A percentile compares a stretch with the other conserved stretches of the same genome.
Conservation (phyloP, 2,113 vertebrate species). For the Nothocercus julius region DNA sequence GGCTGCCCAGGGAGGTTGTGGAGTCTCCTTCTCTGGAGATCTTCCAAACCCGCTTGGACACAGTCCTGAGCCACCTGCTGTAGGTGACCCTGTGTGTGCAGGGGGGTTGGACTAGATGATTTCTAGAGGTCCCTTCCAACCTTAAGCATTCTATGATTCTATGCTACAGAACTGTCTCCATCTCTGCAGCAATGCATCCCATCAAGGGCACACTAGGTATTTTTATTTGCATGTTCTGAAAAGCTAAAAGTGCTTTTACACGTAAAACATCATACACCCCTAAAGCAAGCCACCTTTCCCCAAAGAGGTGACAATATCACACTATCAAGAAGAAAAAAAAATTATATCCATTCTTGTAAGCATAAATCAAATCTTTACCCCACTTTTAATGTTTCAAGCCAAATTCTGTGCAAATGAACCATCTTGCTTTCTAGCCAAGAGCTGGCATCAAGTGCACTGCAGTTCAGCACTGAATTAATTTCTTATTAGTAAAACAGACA, state of each 20-base stretch:
- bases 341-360: not conserved
- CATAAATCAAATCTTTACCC: not conserved
- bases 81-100: no score
- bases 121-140: no score
- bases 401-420: not conserved
- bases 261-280: fast-evolving
- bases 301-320: not conserved
- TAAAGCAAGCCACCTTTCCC: not conserved
- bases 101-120: no score
- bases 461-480: not conserved
- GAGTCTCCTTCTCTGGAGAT: no score
- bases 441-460: not conserved
- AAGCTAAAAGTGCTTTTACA: not conserved
- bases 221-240: not conserved
- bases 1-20: no score
- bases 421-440: not conserved
- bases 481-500: not conserved
- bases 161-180: not conserved
- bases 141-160: no score
- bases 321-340: not conserved
- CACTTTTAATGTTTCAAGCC: not conserved
- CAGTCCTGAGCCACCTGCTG: no score
- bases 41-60: no score
- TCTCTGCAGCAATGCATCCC: not conserved
- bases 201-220: not conserved